These are phyloP conservation scores for Anguilla japonica DNA, from an alignment of 2,113 vertebrate genomes.

Conservation along the genomic window DNA sequence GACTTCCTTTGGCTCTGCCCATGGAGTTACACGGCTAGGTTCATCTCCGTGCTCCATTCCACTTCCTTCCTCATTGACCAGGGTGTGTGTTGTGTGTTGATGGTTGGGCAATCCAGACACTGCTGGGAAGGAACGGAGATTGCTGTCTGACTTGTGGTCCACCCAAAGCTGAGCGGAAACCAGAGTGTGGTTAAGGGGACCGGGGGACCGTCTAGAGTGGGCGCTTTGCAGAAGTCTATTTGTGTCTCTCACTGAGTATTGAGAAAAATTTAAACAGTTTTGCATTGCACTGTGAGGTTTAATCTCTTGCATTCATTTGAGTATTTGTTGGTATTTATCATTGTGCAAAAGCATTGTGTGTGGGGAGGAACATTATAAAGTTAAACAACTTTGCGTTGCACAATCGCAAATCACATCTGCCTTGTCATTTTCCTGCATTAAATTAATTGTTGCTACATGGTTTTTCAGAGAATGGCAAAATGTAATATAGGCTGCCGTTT, in stretches of 20 bases:
- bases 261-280: not conserved
- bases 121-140: conserved; percentile 34
- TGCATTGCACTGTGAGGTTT: not conserved
- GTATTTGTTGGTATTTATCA: not conserved
- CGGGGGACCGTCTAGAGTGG: not conserved
- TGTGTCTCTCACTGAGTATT: not conserved
- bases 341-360: too few species aligned
- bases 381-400: too few species aligned
- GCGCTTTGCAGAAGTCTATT: not conserved
- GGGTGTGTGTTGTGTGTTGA: conserved; percentile 25
- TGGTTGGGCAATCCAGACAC: conserved; percentile 31
- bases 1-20: conserved; percentile 17
- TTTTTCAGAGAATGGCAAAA: too few species aligned
- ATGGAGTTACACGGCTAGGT: conserved; percentile 9
- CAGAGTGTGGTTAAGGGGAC: conserved; percentile 3
- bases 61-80: conserved; percentile 50
- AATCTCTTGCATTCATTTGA: too few species aligned
- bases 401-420: too few species aligned
- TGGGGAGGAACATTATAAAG: too few species aligned
- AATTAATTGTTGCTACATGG: too few species aligned
- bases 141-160: conserved; percentile 25
- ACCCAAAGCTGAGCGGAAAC: conserved; percentile 7
- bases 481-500: too few species aligned
- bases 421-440: too few species aligned
- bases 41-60: conserved; percentile 27